Evolutionary conservation across 2,888 invertebrate species (phyloP).

Genomic region (Phasia obesa): DNA sequence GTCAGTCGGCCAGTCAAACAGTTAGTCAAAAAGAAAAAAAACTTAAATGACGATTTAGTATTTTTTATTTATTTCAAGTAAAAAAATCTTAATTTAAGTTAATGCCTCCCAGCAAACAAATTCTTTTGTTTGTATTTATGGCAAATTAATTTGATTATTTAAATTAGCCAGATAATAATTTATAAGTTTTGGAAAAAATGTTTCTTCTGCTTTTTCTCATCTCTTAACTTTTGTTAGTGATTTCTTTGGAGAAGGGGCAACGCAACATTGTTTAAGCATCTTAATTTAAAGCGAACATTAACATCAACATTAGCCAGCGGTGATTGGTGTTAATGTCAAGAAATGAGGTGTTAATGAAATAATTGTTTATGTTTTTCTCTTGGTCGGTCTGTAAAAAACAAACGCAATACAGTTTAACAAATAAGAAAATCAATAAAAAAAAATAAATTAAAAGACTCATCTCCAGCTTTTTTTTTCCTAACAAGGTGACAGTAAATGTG

Average conservation of each 20-base stretch:
- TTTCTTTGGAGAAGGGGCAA: background rate
- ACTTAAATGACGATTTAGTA: background rate
- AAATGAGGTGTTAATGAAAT: constrained; percentile 70
- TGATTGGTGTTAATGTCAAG: constrained; percentile 54
- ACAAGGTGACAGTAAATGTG: background rate
- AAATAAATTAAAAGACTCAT: background rate
- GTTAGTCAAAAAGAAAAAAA: background rate
- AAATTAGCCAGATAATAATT: constrained; percentile 56
- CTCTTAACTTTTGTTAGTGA: background rate
- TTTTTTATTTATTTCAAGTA: no score
- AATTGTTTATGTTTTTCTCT: constrained; percentile 57
- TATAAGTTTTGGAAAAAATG: constrained; percentile 43
- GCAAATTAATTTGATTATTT: constrained; percentile 66
- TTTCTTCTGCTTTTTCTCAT: background rate
- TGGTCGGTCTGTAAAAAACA: constrained; percentile 17
- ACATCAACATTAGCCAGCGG: no score
- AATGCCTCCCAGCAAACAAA: background rate
- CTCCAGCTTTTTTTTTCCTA: background rate
- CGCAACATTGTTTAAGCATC: constrained; percentile 9
- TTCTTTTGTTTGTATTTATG: constrained; percentile 59
- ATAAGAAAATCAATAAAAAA: background rate
- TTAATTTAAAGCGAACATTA: constrained; percentile 35
- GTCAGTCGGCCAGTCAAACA: constrained; percentile 4
- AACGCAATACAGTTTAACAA: constrained; percentile 33
- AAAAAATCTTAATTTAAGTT: no score